Evolutionary conservation across 92 coral and sea anemone species (phyloP).

Genomic region (Siderastrea radians): DNA sequence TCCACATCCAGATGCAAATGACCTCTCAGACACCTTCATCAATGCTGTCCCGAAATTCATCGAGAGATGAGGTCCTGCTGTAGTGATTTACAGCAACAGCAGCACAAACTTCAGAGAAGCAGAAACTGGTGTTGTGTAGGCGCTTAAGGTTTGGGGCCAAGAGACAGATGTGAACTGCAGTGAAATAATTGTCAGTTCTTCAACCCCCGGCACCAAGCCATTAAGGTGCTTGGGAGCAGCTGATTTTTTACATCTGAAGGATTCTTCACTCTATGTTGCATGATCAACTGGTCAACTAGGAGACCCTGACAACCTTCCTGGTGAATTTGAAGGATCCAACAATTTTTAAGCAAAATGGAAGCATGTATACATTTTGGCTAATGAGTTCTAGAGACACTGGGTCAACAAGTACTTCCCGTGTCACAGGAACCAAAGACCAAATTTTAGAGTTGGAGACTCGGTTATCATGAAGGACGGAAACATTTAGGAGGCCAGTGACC

Average conservation of each 20-base stretch:
- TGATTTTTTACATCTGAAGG: conserved; percentile 60
- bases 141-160: conserved; percentile 68
- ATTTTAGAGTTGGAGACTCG: conserved; percentile 64
- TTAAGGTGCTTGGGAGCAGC: conserved; percentile 73
- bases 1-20: conserved; percentile 61
- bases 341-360: conserved; percentile 69
- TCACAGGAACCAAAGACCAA: conserved; percentile 50
- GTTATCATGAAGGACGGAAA: conserved; percentile 39
- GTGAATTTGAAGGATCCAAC: conserved; percentile 27
- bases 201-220: conserved; percentile 80
- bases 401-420: conserved; percentile 48
- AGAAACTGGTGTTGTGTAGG: conserved; percentile 59
- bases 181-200: conserved; percentile 52
- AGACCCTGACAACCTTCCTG: conserved; percentile 58
- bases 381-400: conserved; percentile 48
- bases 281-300: conserved; percentile 57
- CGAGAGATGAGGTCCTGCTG: conserved; percentile 69
- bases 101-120: conserved; percentile 76
- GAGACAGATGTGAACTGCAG: conserved; percentile 43
- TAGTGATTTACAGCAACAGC: conserved; percentile 71
- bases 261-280: conserved; percentile 62
- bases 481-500: conserved; percentile 57
- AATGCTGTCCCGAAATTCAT: conserved; percentile 68
- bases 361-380: conserved; percentile 53
- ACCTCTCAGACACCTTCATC: conserved; percentile 72